Percentiles rank a stretch among this genome's conserved stretches.
Conservation (phyloP, 2,113 vertebrate species). For the Oreochromis niloticus region DNA sequence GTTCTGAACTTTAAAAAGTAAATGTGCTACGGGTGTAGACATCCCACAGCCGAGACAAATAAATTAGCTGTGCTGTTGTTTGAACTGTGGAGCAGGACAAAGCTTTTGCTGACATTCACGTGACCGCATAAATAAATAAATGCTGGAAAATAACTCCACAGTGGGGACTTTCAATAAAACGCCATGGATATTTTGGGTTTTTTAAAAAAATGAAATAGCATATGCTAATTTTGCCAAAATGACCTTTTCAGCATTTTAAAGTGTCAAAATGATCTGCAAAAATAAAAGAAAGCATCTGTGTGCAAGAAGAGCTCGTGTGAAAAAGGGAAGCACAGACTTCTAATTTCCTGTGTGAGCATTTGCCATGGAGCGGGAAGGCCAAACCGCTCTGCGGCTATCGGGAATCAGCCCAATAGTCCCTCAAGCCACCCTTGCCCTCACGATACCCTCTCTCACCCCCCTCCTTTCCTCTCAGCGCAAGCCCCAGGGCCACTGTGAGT, state of each 20-base stretch:
- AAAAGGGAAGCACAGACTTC: constrained; percentile 69
- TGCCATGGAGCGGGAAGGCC: constrained; percentile 49
- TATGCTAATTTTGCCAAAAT: constrained; percentile 32
- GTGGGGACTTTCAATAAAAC: not conserved
- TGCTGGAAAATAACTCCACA: not conserved
- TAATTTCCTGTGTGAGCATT: constrained; percentile 75
- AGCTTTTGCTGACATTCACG: not conserved
- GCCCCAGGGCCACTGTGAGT: constrained; percentile 60
- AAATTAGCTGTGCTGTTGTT: constrained; percentile 46
- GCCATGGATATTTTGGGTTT: not conserved
- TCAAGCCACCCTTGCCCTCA: constrained; percentile 62
- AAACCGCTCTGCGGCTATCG: constrained; percentile 60
- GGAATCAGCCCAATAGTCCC: constrained; percentile 66
- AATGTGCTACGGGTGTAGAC: constrained; percentile 56
- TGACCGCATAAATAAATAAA: not conserved
- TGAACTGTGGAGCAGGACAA: not conserved
- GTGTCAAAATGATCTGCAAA: constrained; percentile 27
- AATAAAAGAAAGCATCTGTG: constrained; percentile 27
- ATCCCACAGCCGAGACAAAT: constrained; percentile 42
- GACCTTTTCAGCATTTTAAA: constrained; percentile 5
- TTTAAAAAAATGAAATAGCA: not conserved
- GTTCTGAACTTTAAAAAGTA: constrained; percentile 49
- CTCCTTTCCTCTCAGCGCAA: constrained; percentile 29
- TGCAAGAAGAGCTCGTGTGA: constrained; percentile 62
- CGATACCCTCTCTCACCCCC: constrained; percentile 39